Conservation (phyloP, 92 coral and sea anemone species). For the Pocillopora grandis region DNA sequence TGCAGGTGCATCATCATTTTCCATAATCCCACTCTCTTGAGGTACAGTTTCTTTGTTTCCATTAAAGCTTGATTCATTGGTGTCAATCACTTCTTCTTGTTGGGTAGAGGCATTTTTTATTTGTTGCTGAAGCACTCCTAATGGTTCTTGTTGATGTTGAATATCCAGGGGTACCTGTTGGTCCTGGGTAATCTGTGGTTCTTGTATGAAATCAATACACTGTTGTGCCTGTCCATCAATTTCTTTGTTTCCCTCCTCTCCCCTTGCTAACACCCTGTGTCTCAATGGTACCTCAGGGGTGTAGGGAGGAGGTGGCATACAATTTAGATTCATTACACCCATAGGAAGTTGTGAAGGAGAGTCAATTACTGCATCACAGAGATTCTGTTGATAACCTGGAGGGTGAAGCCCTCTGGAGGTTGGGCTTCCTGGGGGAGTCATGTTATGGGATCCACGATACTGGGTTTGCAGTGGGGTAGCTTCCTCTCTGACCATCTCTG, state of each 20-base stretch:
- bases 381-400: constrained; percentile 40
- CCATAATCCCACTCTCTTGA: neutral
- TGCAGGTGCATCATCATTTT: neutral
- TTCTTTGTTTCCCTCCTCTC: constrained; percentile 1
- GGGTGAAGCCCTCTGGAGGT: constrained; percentile 21
- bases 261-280: constrained; percentile 62
- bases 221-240: neutral
- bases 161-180: neutral
- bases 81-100: neutral
- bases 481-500: constrained; percentile 3
- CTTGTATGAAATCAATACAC: too few species aligned
- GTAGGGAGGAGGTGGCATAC: constrained; percentile 82
- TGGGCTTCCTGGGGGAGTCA: constrained; percentile 53
- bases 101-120: neutral
- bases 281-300: constrained; percentile 58
- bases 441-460: neutral
- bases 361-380: neutral
- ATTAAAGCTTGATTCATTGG: neutral
- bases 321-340: constrained; percentile 39
- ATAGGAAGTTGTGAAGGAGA: constrained; percentile 62
- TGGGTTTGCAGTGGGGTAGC: constrained; percentile 60
- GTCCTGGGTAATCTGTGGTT: neutral
- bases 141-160: neutral
- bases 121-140: neutral
- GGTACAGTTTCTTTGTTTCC: too few species aligned